Evolutionary conservation across 2,113 vertebrate genomes (phyloP).

Genomic region (Chascanopsetta lugubris): DNA sequence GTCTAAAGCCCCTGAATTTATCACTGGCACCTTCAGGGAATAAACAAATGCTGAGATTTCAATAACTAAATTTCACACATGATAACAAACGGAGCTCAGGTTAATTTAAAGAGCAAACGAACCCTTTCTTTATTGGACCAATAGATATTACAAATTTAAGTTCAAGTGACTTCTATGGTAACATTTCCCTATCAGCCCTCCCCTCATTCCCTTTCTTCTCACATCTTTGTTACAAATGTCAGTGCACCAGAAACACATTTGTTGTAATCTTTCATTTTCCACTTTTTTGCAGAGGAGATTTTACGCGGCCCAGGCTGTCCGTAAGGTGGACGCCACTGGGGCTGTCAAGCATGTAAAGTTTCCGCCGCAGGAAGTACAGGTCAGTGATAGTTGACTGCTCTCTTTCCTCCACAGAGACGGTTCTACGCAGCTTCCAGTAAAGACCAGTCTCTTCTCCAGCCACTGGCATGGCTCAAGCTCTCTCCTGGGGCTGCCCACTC

Average conservation of each 20-base stretch:
- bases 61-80: too few species aligned
- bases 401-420: slow-evolving; percentile 63
- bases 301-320: slow-evolving; percentile 91
- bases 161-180: not conserved
- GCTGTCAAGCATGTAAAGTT: slow-evolving; percentile 75
- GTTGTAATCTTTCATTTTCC: slow-evolving; percentile 35
- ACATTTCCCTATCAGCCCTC: not conserved
- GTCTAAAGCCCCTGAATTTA: too few species aligned
- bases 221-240: not conserved
- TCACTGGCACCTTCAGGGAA: too few species aligned
- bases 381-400: slow-evolving; percentile 77
- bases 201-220: not conserved
- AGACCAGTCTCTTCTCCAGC: slow-evolving; percentile 52
- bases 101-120: too few species aligned
- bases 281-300: slow-evolving; percentile 85
- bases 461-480: slow-evolving; percentile 59
- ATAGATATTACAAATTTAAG: too few species aligned
- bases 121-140: too few species aligned
- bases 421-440: slow-evolving; percentile 60
- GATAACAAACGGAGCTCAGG: too few species aligned
- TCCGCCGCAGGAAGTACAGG: slow-evolving; percentile 89
- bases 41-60: too few species aligned
- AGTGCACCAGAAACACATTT: slow-evolving; percentile 12
- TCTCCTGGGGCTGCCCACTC: slow-evolving; percentile 43
- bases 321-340: slow-evolving; percentile 76